A percentile compares a stretch with the other conserved stretches of the same genome.
phyloP scores from a whole-genome alignment of 2,797 vertebrate genomes.

The Kryptopterus vitreolus region DNA sequence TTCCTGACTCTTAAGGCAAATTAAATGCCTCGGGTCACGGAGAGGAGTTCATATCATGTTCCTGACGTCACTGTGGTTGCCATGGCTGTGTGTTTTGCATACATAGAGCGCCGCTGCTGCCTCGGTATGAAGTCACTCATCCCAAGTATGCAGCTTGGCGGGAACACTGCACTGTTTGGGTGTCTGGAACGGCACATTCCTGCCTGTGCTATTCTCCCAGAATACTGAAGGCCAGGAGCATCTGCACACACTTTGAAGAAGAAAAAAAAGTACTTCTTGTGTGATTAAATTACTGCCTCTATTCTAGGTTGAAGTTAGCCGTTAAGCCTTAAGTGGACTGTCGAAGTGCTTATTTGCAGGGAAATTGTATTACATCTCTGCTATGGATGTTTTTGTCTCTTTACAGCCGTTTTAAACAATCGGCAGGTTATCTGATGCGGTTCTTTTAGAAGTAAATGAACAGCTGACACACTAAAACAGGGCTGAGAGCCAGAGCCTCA shows the following conservation, averaged over 20 bases:
- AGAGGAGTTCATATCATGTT: constrained; percentile 48
- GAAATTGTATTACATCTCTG: background rate
- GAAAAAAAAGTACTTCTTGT: background rate
- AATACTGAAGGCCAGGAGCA: constrained; percentile 47
- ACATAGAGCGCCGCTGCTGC: constrained; percentile 51
- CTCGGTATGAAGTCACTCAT: constrained; percentile 72
- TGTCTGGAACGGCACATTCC: constrained; percentile 78
- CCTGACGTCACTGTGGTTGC: constrained; percentile 54
- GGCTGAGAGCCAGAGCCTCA: background rate
- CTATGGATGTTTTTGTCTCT: background rate
- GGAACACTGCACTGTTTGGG: constrained; percentile 82
- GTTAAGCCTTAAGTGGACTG: background rate
- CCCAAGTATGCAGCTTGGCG: constrained; percentile 83
- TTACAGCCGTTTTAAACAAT: background rate
- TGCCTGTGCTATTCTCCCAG: constrained; percentile 49
- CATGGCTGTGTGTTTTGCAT: constrained; percentile 55
- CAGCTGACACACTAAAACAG: constrained; percentile 27
- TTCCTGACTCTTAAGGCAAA: constrained; percentile 39
- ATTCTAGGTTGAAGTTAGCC: background rate
- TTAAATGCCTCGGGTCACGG: constrained; percentile 40
- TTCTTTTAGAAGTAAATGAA: constrained; percentile 29
- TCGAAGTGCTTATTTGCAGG: background rate
- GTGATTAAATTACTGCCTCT: background rate
- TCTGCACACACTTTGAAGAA: constrained; percentile 35
- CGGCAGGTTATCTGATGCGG: background rate